phyloP scores from a whole-genome alignment of 1,140 invertebrate genomes.

The Anastrepha ludens region DNA sequence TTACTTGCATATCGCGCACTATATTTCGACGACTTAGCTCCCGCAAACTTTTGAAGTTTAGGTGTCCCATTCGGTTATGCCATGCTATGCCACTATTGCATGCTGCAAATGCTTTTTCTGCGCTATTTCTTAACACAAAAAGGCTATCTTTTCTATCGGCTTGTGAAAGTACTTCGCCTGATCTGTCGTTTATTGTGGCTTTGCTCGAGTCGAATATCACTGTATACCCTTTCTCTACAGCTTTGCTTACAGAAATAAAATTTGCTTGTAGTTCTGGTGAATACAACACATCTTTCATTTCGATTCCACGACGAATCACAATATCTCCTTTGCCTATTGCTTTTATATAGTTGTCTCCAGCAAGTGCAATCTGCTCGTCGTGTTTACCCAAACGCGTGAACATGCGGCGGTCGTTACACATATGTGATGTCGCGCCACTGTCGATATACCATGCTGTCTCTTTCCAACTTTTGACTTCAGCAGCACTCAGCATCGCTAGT shows the following conservation, averaged over 20 bases:
- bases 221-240: neutral
- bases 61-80: constrained; percentile 36
- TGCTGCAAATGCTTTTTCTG: neutral
- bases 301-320: neutral
- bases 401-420: neutral
- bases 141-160: neutral
- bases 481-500: neutral
- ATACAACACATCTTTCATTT: constrained; percentile 41
- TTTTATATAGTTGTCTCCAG: neutral
- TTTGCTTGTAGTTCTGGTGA: constrained; percentile 19
- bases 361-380: neutral
- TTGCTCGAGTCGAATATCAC: neutral
- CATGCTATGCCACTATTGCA: neutral
- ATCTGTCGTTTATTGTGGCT: neutral
- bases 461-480: neutral
- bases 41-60: neutral
- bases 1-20: neutral
- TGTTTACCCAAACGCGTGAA: neutral
- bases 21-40: neutral
- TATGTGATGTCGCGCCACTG: constrained; percentile 39
- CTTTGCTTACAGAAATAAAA: constrained; percentile 54
- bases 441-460: constrained; percentile 31
- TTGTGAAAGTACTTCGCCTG: neutral
- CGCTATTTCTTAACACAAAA: neutral
- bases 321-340: constrained; percentile 63